Percentiles rank a stretch among this genome's conserved stretches.
phyloP scores from a whole-genome alignment of 2,797 vertebrate species.

The Petrocephalus sullivani region DNA sequence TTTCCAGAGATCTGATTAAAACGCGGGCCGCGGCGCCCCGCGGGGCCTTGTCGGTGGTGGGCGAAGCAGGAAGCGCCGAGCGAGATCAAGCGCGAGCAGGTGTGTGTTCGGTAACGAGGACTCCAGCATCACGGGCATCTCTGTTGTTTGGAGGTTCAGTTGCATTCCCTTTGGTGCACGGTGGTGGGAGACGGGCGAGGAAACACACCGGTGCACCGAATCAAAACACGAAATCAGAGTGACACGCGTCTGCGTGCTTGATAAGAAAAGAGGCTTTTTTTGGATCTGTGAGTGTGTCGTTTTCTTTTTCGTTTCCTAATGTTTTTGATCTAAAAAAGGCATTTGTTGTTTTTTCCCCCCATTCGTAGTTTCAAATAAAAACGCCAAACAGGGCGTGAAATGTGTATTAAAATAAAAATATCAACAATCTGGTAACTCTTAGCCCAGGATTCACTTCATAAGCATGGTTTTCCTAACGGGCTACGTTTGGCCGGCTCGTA shows the following conservation, averaged over 20 bases:
- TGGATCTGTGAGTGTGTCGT: not conserved
- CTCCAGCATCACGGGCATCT: constrained; percentile 3
- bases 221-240: constrained; percentile 5
- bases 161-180: not conserved
- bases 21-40: not conserved
- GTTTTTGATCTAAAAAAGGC: constrained; percentile 1
- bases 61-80: not conserved
- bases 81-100: not conserved
- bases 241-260: not conserved
- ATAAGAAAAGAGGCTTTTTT: not conserved
- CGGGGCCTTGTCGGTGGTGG: not conserved
- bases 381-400: not conserved
- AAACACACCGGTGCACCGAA: not conserved
- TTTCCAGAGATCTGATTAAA: constrained; percentile 17
- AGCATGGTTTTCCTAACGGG: not conserved
- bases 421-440: not conserved
- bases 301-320: not conserved
- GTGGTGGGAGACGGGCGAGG: not conserved
- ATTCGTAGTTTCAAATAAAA: not conserved
- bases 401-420: not conserved
- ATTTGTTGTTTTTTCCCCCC: not conserved
- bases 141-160: constrained; percentile 6
- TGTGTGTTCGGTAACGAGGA: not conserved
- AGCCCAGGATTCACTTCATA: not conserved
- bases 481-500: not conserved